phyloP scores from a whole-genome alignment of 2,888 invertebrate species.

The Amphipyra tragopoginis region DNA sequence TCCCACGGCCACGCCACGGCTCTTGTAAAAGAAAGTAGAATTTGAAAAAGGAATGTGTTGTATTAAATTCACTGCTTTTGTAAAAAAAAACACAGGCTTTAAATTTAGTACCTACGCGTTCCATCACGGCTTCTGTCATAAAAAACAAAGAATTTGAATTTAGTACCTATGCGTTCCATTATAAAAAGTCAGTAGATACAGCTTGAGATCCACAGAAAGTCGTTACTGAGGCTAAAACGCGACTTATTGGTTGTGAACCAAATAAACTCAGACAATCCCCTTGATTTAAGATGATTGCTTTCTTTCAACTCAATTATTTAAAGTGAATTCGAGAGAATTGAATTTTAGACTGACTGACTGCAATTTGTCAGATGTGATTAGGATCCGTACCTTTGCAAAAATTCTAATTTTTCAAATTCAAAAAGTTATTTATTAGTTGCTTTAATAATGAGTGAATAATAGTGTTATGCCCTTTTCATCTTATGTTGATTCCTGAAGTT shows the following conservation, averaged over 20 bases:
- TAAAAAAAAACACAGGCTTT: constrained; percentile 5
- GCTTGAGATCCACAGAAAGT: not conserved
- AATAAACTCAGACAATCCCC: constrained; percentile 44
- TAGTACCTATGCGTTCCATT: constrained; percentile 10
- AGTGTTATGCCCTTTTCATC: too few relatives aligned
- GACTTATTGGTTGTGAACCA: constrained; percentile 41
- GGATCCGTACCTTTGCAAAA: constrained; percentile 7
- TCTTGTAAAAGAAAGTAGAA: too few relatives aligned
- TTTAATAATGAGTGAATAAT: not conserved
- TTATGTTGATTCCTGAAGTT: too few relatives aligned
- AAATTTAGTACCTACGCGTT: constrained; percentile 10
- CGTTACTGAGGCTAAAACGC: constrained; percentile 40
- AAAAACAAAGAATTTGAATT: constrained; percentile 1
- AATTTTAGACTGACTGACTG: constrained; percentile 24
- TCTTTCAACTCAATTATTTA: constrained; percentile 42
- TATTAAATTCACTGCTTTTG: not conserved
- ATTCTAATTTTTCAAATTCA: constrained; percentile 1
- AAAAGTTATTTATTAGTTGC: not conserved
- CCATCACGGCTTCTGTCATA: not conserved
- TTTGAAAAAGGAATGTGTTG: too few relatives aligned
- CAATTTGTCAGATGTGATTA: constrained; percentile 17
- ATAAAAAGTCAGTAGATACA: not conserved
- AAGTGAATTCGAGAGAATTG: constrained; percentile 39
- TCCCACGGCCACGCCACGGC: too few relatives aligned
- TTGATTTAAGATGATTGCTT: constrained; percentile 45